Base-by-base conservation (phyloP, 2,797 vertebrate species). In the Hippoglossus hippoglossus region DNA sequence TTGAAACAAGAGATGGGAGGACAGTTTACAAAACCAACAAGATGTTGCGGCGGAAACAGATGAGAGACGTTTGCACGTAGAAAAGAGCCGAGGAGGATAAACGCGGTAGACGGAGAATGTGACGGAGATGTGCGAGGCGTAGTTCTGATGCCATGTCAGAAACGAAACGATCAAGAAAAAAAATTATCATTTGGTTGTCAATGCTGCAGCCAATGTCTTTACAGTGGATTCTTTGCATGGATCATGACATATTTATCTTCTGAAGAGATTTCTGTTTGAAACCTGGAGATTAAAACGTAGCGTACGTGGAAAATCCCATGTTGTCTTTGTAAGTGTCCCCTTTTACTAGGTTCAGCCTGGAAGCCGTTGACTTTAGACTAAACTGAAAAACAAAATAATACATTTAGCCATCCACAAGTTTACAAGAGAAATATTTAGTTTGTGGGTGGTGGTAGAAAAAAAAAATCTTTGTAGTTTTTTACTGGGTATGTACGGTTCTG, bases 51-150 rank as follows among this genome's bases (percentile, higher is more conserved):
- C 26, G 50, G 78, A 84, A 63, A 67, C 1, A 39, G 50, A 41
- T 22, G 68, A 82, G 85, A 90, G 83, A 80, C 65, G 75, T 88
- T 91, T 90, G 90, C 82, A 92, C 55, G 83, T 86, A 64, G 84
- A 86, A 63, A 71, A 87, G 84, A 83, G 82, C 25, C 53, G 49
- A 65, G 76, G 76, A 82, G 63, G 73, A 79, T 24, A 54, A 80
- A 74, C 56, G 25, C 13, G 73, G 75, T 68, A 67, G 75, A 76
- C 18, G 62, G 61, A 31, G 82, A 85, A 87, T 85, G 73, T 87
- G 84, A 75, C 52, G 28, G 63, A 73, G 77, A 71, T 46, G 54
- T 44, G 41, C 13, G 36, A 31, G 57, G 63, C 72, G 46, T 70
- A 26, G 10, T 70, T 76, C 46, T 66, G 63, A 67, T 60, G 24